Evolutionary conservation across 92 coral and sea anemone genomes (phyloP).

Genomic region (Palythoa grandiflora): DNA sequence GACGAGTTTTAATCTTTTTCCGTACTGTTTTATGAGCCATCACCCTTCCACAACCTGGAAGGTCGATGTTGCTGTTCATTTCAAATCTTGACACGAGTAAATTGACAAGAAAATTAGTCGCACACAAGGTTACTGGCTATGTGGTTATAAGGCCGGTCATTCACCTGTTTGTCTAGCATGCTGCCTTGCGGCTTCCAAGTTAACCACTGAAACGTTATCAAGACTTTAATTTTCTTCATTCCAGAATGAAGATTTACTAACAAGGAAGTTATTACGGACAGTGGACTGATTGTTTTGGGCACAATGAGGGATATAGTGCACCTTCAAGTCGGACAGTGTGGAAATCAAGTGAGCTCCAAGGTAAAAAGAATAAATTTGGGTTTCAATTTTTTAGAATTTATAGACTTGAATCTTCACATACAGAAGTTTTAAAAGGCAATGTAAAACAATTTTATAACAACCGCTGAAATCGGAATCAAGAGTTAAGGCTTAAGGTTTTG

Average conservation of each 20-base stretch:
- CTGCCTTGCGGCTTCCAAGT: not conserved
- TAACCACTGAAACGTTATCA: not conserved
- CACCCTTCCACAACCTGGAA: not conserved
- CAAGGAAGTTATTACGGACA: slow-evolving; percentile 8
- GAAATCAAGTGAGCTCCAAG: slow-evolving; percentile 87
- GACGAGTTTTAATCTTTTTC: not conserved
- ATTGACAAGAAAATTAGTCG: not conserved
- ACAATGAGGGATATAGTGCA: slow-evolving; percentile 90
- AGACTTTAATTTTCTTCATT: not conserved
- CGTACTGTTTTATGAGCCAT: not conserved
- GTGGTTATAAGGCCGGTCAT: not conserved
- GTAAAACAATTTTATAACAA: not conserved
- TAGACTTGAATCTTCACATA: not conserved
- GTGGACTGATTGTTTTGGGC: slow-evolving; percentile 23
- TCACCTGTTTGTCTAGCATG: not conserved
- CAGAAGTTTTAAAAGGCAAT: not conserved
- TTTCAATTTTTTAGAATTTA: not conserved
- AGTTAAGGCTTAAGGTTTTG: not conserved
- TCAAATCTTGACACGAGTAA: not conserved
- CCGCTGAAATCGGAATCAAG: not conserved
- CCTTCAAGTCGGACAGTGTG: slow-evolving; percentile 91
- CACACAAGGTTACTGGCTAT: not conserved
- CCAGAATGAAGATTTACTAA: slow-evolving; percentile 38
- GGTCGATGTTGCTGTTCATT: not conserved
- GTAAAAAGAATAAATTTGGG: slow-evolving; percentile 42